Percentiles rank a stretch among this genome's conserved stretches.
Evolutionary conservation across 1,140 invertebrate genomes (phyloP).

Genomic region (Brachionus calyciflorus): DNA sequence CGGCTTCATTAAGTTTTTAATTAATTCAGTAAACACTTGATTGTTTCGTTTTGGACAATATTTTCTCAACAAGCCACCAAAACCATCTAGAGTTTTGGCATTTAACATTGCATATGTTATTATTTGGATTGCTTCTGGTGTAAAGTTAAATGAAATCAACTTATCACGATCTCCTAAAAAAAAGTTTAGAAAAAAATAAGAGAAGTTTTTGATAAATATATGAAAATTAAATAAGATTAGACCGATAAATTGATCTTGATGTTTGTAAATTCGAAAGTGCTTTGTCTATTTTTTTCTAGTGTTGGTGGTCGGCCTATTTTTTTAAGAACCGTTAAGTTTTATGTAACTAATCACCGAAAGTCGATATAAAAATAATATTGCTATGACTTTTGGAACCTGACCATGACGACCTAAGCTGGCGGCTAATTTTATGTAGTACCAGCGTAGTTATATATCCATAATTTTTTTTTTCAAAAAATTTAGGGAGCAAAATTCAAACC

Average conservation of each 20-base stretch:
- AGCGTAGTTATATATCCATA: too few species aligned
- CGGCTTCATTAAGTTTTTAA: constrained; percentile 9
- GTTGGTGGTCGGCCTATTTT: too few species aligned
- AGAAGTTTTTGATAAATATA: neutral
- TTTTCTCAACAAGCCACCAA: constrained; percentile 36
- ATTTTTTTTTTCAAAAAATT: too few species aligned
- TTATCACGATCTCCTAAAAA: constrained; percentile 28
- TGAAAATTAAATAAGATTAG: neutral
- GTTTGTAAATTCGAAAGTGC: too few species aligned
- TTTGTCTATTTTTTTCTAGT: too few species aligned
- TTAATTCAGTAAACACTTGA: constrained; percentile 22
- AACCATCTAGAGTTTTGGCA: constrained; percentile 22
- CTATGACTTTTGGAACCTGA: too few species aligned
- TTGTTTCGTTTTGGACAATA: constrained; percentile 22
- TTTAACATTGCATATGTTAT: constrained; percentile 12
- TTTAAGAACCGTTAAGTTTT: too few species aligned
- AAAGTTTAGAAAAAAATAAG: neutral
- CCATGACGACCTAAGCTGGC: too few species aligned
- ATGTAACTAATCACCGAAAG: too few species aligned
- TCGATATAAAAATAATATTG: too few species aligned
- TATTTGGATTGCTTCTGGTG: constrained; percentile 21
- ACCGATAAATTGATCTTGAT: neutral
- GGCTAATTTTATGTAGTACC: too few species aligned
- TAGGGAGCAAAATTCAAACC: too few species aligned
- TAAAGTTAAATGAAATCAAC: constrained; percentile 13